Percentiles rank a stretch among this genome's conserved stretches.
phyloP scores from a whole-genome alignment of 2,113 vertebrate genomes.

The Cavia aperea region DNA sequence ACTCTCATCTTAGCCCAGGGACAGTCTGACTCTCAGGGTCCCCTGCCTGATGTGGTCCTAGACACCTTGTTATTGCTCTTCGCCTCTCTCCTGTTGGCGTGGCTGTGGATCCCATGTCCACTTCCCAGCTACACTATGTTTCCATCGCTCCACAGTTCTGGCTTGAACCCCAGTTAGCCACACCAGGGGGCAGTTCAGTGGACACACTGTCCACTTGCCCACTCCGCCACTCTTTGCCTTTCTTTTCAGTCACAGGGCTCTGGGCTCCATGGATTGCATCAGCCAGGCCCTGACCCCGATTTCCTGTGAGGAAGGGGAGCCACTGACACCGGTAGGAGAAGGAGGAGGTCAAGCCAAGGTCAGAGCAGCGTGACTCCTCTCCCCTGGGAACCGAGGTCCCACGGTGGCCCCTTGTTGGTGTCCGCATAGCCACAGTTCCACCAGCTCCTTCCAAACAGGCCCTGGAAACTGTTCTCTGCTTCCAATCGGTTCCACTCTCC shows the following conservation, averaged over 20 bases:
- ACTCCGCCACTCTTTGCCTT: background rate
- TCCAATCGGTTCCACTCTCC: background rate
- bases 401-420: accelerated
- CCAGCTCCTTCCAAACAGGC: background rate
- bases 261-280: background rate
- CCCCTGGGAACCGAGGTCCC: no score
- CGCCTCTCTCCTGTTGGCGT: background rate
- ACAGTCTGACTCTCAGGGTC: background rate
- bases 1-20: no score
- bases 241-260: background rate
- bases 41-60: no score
- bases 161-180: background rate
- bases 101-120: no score
- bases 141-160: background rate
- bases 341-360: background rate
- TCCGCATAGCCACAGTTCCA: background rate
- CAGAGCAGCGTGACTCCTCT: background rate
- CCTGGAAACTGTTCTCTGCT: background rate
- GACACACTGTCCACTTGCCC: background rate
- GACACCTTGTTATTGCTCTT: accelerated
- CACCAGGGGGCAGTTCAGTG: no score
- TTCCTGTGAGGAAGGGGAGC: background rate
- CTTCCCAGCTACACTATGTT: background rate
- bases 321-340: background rate
- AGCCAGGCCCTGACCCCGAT: background rate